Base-by-base conservation (phyloP, 2,113 vertebrate genomes). In the Petroica traversi region DNA sequence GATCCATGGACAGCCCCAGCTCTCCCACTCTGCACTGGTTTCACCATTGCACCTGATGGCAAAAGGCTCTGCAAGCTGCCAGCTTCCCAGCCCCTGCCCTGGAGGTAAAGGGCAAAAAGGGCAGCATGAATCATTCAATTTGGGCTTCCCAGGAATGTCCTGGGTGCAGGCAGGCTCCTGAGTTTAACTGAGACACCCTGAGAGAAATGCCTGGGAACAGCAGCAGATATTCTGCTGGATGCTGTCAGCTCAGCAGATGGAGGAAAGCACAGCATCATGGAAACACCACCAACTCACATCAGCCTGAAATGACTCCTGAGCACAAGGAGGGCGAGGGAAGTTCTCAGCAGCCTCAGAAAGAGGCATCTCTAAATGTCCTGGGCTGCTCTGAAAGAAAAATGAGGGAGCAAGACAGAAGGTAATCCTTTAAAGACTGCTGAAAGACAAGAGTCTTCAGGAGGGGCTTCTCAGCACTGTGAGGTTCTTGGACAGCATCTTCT, bases 41-140 rank as follows among this genome's bases (percentile, higher is more conserved):
- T 38, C 40, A 25, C 69, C 62, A 10, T 1, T 40, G 49, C 52
- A 89, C 14, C 28, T 0, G 0, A 76, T 33, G 9, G 62, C 87
- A 79, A 52, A 82, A 62, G 61, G 69, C 49, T 36, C 61, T 61
- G 71, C 26, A 61, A 57, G 71, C 78, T 82, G 62, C 43, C 88
- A 75, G 45, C 28, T 58, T 62, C 61, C 57, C 69, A 87, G 45
- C 66, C 14, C 4, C 41, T 28, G 4, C 19, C 66, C 54, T 11
- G 19, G 1, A 68, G 49, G 62, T 29, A 73, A 92, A 57, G 2
- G 41, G 71, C 58, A 76, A 73, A 91, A 52, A 4, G 62, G 49
- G 61, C 77, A 87, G 40, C 38, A 14, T 1, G 6, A 58, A 87
- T 63, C 38, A 34, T 31, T 43, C n/a, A 45, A 22, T 33, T 64